These are phyloP conservation scores for Calameuta filiformis DNA, from an alignment of 2,888 invertebrate species.

Conservation along the genomic window DNA sequence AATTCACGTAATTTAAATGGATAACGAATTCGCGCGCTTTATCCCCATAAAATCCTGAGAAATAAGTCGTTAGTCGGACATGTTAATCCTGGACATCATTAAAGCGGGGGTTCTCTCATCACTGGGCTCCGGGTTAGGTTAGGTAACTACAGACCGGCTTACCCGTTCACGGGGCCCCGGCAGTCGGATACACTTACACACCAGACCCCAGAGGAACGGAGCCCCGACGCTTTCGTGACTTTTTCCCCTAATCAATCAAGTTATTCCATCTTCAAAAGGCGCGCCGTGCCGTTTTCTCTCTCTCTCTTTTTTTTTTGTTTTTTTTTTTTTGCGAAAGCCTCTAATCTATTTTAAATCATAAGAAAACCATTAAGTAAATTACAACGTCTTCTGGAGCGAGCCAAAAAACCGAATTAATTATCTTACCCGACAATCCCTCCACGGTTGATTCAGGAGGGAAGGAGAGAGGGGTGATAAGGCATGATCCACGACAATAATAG, in stretches of 20 bases:
- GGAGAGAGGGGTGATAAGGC: neutral
- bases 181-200: neutral
- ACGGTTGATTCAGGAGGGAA: neutral
- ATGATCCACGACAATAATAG: neutral
- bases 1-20: constrained; percentile 4
- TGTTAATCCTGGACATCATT: constrained; percentile 49
- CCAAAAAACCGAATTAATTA: constrained; percentile 17
- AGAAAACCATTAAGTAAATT: constrained; percentile 41
- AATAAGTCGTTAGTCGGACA: constrained; percentile 47
- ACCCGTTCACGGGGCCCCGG: constrained; percentile 9
- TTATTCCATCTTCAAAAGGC: constrained; percentile 37
- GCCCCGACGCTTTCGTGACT: constrained; percentile 10
- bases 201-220: neutral
- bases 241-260: constrained; percentile 46
- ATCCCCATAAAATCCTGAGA: constrained; percentile 4
- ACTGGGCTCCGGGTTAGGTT: neutral
- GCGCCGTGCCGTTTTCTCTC: constrained; percentile 17
- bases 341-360: constrained; percentile 33
- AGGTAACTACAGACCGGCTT: constrained; percentile 30
- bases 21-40: neutral
- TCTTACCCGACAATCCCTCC: neutral
- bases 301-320: neutral
- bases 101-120: constrained; percentile 25
- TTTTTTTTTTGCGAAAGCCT: constrained; percentile 22
- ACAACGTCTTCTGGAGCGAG: constrained; percentile 12